phyloP scores from a whole-genome alignment of 1,140 invertebrate species.

The Globodera ellingtonae region DNA sequence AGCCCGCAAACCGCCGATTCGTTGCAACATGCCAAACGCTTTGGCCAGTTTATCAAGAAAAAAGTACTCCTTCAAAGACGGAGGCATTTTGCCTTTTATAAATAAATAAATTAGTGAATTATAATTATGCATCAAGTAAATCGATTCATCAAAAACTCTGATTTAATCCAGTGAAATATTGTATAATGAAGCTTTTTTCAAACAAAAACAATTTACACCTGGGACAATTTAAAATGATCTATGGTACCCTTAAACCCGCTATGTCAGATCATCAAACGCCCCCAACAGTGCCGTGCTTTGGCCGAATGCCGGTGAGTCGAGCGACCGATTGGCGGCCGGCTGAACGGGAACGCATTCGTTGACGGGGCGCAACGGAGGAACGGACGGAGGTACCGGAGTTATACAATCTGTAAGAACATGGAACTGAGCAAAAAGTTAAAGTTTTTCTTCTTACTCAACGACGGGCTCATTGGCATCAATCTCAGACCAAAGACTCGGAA shows the following conservation, averaged over 20 bases:
- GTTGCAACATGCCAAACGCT: constrained; percentile 36
- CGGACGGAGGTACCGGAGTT: not conserved
- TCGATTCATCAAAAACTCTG: too few species aligned
- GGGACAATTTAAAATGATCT: not conserved
- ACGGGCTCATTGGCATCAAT: constrained; percentile 27
- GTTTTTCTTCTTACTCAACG: not conserved
- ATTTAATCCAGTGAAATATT: too few species aligned
- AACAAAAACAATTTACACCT: too few species aligned
- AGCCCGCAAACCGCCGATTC: constrained; percentile 46
- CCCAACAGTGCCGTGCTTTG: constrained; percentile 10
- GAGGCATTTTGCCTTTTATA: constrained; percentile 6
- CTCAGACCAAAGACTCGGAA: constrained; percentile 42
- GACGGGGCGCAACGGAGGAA: constrained; percentile 24
- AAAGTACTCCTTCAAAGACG: constrained; percentile 45
- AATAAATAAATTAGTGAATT: not conserved
- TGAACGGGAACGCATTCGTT: constrained; percentile 31
- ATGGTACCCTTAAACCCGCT: too few species aligned
- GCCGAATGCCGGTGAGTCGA: constrained; percentile 9
- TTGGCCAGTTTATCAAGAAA: constrained; percentile 48
- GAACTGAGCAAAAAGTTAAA: not conserved
- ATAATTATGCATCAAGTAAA: not conserved
- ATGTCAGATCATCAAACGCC: too few species aligned
- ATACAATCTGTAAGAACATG: constrained; percentile 12
- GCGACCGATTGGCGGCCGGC: constrained; percentile 26
- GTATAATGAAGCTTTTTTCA: too few species aligned